Conservation (phyloP, 2,888 invertebrate genomes). For the Nycteola revayana region DNA sequence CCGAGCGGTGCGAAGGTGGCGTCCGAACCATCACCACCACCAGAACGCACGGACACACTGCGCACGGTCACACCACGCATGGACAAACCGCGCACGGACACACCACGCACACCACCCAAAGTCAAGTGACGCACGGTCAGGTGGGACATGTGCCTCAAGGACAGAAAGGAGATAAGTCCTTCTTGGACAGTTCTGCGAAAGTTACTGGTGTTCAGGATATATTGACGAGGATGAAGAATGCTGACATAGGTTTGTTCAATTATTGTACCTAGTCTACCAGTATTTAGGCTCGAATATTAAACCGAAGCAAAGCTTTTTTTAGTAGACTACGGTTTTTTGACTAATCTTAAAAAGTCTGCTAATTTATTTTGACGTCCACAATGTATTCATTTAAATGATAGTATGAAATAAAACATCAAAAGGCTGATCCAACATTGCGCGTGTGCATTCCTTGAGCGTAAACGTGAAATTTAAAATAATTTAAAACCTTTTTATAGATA, state of each 20-base stretch:
- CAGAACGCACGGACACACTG: conserved; percentile 25
- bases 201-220: conserved; percentile 90
- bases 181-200: conserved; percentile 86
- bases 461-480: too few species aligned
- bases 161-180: conserved; percentile 74
- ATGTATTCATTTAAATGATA: too few species aligned
- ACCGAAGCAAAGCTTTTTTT: too few species aligned
- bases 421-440: too few species aligned
- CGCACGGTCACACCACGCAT: conserved; percentile 3
- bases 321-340: too few species aligned
- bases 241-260: conserved; percentile 88
- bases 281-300: too few species aligned
- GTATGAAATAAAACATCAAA: too few species aligned
- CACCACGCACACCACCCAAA: conserved; percentile 4
- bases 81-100: conserved; percentile 17
- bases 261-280: too few species aligned
- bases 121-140: not conserved
- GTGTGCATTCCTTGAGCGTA: too few species aligned
- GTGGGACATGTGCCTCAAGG: conserved; percentile 18
- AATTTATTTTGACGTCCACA: too few species aligned
- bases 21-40: conserved; percentile 47
- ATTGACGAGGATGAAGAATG: conserved; percentile 89
- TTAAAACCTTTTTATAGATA: too few species aligned
- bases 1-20: conserved; percentile 43
- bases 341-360: too few species aligned